These are phyloP conservation scores for Oxytorus armatus DNA, from an alignment of 2,888 invertebrate species.

Conservation along the genomic window DNA sequence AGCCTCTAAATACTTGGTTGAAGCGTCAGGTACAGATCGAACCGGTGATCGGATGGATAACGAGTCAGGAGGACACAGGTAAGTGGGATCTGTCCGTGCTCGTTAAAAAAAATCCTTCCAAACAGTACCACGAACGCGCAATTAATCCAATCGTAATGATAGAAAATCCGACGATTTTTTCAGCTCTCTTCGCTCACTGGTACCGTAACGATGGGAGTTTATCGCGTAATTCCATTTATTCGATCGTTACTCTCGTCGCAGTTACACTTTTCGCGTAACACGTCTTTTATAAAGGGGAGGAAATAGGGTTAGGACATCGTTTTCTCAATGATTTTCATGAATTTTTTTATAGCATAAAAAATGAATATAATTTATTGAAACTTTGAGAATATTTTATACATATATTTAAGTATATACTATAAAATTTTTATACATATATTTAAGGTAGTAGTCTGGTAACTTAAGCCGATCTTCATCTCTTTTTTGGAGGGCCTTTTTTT, in stretches of 20 bases:
- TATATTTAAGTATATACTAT: no score
- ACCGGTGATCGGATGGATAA: slow-evolving; percentile 91
- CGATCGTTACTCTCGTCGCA: not conserved
- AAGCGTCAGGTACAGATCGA: slow-evolving; percentile 90
- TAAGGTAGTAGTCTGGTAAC: no score
- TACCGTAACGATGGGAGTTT: slow-evolving; percentile 72
- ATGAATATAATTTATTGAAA: no score
- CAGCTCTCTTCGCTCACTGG: slow-evolving; percentile 83
- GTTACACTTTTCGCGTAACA: slow-evolving; percentile 18
- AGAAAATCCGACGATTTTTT: slow-evolving; percentile 75
- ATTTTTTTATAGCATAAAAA: no score
- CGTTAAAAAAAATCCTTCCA: not conserved
- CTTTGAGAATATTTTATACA: no score
- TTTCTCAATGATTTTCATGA: no score
- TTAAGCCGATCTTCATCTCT: no score
- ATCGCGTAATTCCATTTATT: slow-evolving; percentile 26
- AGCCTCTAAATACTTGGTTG: slow-evolving; percentile 92
- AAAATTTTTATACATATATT: no score
- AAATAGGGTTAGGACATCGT: no score
- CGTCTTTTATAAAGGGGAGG: no score
- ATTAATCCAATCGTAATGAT: slow-evolving; percentile 70
- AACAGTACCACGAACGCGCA: slow-evolving; percentile 11
- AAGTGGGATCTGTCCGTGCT: slow-evolving; percentile 51
- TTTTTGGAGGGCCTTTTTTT: no score
- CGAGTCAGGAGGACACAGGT: slow-evolving; percentile 88